A percentile compares a stretch with the other conserved stretches of the same genome.
phyloP scores from a whole-genome alignment of 2,113 vertebrate genomes.

The Cochlearius cochlearius region DNA sequence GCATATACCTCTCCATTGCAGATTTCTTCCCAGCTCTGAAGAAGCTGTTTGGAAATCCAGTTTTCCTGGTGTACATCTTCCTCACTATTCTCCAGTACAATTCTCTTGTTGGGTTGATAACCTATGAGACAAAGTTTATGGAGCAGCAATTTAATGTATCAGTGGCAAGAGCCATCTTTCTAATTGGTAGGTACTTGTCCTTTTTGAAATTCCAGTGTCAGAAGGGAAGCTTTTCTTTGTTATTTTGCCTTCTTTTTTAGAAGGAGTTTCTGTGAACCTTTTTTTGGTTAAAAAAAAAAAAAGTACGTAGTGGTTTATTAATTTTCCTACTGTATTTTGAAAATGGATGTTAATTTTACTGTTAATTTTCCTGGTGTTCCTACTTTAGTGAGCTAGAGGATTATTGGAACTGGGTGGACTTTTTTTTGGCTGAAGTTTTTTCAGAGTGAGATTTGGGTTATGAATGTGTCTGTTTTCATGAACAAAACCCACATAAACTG shows the following conservation, averaged over 20 bases:
- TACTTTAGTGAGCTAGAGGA: not conserved
- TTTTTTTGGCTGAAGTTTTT: not conserved
- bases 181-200: constrained; percentile 77
- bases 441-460: not conserved
- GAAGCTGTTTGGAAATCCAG: constrained; percentile 76
- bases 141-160: constrained; percentile 89
- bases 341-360: not conserved
- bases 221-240: not conserved
- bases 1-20: constrained; percentile 52
- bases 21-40: constrained; percentile 83
- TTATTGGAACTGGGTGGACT: not conserved
- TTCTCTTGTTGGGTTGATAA: constrained; percentile 79
- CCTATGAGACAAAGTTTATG: constrained; percentile 88
- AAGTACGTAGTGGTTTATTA: not conserved
- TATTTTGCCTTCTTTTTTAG: not conserved
- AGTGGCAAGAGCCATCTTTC: constrained; percentile 85
- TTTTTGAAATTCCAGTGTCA: not conserved
- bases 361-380: not conserved
- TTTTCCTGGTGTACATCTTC: constrained; percentile 80
- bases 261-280: not conserved
- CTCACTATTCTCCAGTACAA: constrained; percentile 81
- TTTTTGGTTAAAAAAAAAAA: not conserved
- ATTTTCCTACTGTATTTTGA: not conserved
- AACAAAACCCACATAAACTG: not conserved
- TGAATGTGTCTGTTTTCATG: not conserved